Percentiles rank a stretch among this genome's conserved stretches.
These are phyloP conservation scores for Leptinotarsa texana DNA, from an alignment of 1,140 invertebrate genomes.

Conservation along the genomic window DNA sequence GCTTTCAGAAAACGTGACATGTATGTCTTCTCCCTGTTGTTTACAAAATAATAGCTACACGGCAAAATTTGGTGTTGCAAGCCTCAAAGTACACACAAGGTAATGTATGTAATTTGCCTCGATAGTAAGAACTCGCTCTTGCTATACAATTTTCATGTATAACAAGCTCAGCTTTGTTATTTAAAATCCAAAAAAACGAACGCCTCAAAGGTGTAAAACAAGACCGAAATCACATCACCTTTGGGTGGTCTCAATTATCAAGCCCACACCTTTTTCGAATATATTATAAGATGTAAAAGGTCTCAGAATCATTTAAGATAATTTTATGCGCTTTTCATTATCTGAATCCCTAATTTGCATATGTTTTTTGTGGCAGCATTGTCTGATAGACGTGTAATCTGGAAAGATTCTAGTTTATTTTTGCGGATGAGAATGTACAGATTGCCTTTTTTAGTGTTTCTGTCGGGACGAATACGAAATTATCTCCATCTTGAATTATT, in stretches of 20 bases:
- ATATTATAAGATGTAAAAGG: constrained; percentile 1
- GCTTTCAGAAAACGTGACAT: no score
- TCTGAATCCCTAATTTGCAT: constrained; percentile 4
- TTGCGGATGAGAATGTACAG: no score
- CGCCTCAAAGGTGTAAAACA: neutral
- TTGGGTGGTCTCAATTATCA: constrained; percentile 8
- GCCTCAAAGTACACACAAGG: neutral
- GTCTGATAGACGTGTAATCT: neutral
- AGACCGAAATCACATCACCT: constrained; percentile 2
- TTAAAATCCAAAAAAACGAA: neutral
- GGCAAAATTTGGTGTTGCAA: neutral
- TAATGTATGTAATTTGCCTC: constrained; percentile 1
- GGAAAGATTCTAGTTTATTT: neutral
- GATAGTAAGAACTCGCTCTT: neutral
- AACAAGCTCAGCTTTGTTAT: constrained; percentile 2
- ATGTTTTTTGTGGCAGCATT: neutral
- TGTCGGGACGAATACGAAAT: neutral
- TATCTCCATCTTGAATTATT: neutral
- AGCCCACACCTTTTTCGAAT: constrained; percentile 5
- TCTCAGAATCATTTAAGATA: constrained; percentile 1
- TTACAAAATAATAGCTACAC: no score
- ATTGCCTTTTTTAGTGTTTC: neutral
- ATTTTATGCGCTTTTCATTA: constrained; percentile 6
- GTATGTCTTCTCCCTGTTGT: no score
- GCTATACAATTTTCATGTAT: neutral